Conservation (phyloP, 2,113 vertebrate genomes). For the Lepisosteus osseus region DNA sequence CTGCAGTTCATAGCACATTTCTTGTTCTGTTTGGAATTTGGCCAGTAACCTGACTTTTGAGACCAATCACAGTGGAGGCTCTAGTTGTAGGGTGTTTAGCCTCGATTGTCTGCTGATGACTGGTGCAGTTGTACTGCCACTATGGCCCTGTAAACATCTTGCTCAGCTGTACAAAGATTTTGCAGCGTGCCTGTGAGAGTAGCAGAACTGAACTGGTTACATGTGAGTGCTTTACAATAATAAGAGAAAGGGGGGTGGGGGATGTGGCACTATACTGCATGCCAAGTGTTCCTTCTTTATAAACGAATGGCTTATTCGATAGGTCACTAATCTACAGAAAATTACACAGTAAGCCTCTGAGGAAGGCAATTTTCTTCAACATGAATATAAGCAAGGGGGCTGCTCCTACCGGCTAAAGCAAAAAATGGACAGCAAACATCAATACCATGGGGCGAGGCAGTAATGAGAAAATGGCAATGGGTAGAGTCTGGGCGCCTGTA, state of each 20-base stretch:
- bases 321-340: constrained; percentile 6
- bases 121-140: too few species aligned
- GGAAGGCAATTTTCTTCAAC: constrained; percentile 6
- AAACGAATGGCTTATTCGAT: constrained; percentile 8
- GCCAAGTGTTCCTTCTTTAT: not conserved
- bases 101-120: too few species aligned
- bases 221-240: not conserved
- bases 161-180: not conserved
- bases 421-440: constrained; percentile 7
- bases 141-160: not conserved
- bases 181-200: not conserved
- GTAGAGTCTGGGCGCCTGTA: constrained; percentile 14
- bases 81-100: too few species aligned
- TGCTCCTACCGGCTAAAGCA: constrained; percentile 10
- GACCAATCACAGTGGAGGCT: too few species aligned
- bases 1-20: too few species aligned
- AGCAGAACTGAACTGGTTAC: not conserved
- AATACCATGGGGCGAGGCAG: constrained; percentile 17
- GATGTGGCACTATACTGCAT: not conserved
- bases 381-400: constrained; percentile 9
- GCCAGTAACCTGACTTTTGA: too few species aligned
- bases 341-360: constrained; percentile 7
- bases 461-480: constrained; percentile 13
- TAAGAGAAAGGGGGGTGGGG: not conserved
- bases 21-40: not conserved